These are phyloP conservation scores for Cetonia aurata DNA, from an alignment of 2,888 invertebrate species.

Conservation along the genomic window DNA sequence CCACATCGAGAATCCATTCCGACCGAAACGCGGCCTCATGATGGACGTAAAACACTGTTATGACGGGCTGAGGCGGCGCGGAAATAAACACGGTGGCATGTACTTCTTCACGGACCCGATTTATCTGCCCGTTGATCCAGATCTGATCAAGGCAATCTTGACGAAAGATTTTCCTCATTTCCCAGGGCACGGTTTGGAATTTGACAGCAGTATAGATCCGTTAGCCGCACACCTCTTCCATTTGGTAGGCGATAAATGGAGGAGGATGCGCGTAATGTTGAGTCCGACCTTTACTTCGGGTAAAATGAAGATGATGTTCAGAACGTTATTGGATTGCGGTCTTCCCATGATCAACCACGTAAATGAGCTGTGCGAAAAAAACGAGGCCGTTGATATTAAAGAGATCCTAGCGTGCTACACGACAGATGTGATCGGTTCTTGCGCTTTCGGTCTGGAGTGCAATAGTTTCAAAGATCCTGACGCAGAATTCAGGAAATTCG, in stretches of 20 bases:
- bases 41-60: background rate
- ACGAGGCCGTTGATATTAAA: conserved; percentile 57
- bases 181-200: conserved; percentile 64
- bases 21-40: background rate
- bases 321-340: conserved; percentile 43
- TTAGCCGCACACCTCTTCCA: conserved; percentile 47
- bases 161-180: conserved; percentile 48
- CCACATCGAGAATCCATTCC: background rate
- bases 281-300: conserved; percentile 52
- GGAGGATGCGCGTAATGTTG: conserved; percentile 48
- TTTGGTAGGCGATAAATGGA: conserved; percentile 49
- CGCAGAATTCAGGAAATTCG: conserved; percentile 63
- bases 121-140: conserved; percentile 19
- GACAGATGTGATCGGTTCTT: conserved; percentile 72
- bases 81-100: conserved; percentile 22
- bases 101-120: conserved; percentile 8
- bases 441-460: conserved; percentile 73
- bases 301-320: conserved; percentile 53
- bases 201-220: conserved; percentile 66
- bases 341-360: conserved; percentile 16
- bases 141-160: conserved; percentile 56
- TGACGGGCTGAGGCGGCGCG: conserved; percentile 5
- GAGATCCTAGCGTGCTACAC: conserved; percentile 71
- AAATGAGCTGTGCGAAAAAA: background rate
- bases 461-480: conserved; percentile 69